phyloP scores from a whole-genome alignment of 2,113 vertebrate species.

The Campylomormyrus tamandua region DNA sequence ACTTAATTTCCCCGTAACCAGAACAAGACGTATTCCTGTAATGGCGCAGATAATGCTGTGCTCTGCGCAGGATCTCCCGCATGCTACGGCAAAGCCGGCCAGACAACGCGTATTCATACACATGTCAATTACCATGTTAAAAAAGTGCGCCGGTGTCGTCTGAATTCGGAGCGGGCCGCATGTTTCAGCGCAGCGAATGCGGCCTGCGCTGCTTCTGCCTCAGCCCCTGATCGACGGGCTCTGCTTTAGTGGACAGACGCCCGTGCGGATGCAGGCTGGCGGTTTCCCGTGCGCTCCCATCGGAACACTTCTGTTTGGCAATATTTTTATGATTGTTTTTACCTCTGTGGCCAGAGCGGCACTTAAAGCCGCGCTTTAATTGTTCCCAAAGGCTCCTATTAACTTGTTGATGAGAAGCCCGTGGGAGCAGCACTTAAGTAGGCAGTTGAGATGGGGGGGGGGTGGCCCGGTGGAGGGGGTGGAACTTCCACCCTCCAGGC shows the following conservation, averaged over 20 bases:
- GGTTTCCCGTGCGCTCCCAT: constrained; percentile 60
- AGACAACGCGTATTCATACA: constrained; percentile 66
- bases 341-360: constrained; percentile 64
- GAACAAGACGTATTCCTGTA: constrained; percentile 71
- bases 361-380: constrained; percentile 82
- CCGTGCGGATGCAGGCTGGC: constrained; percentile 49
- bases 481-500: not conserved
- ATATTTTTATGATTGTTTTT: constrained; percentile 65
- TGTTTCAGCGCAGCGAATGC: constrained; percentile 56
- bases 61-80: constrained; percentile 60
- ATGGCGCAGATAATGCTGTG: constrained; percentile 61
- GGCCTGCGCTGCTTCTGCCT: constrained; percentile 48
- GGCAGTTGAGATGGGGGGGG: constrained; percentile 74
- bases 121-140: constrained; percentile 56
- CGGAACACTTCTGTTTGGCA: constrained; percentile 64
- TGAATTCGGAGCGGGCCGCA: constrained; percentile 53
- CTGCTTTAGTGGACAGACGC: constrained; percentile 31
- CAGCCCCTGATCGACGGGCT: constrained; percentile 34
- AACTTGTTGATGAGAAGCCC: constrained; percentile 86
- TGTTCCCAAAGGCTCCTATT: constrained; percentile 82
- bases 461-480: constrained; percentile 24
- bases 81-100: constrained; percentile 63
- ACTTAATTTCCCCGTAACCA: constrained; percentile 66
- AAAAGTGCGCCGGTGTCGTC: constrained; percentile 29
- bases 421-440: constrained; percentile 78